phyloP scores from a whole-genome alignment of 2,797 vertebrate genomes.

The Halcyon chelicuti region DNA sequence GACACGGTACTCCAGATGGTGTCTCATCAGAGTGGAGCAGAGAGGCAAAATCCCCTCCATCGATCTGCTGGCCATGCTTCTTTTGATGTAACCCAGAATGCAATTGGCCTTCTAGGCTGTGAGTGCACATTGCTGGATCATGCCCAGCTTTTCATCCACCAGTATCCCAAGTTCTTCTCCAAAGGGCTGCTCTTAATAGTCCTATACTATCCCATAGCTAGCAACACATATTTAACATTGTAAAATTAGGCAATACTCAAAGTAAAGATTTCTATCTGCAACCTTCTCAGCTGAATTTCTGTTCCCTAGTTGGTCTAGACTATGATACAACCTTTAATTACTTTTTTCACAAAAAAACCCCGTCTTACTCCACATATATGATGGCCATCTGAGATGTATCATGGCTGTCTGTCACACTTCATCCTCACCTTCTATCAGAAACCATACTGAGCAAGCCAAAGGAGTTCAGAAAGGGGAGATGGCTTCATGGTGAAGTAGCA shows the following conservation, averaged over 20 bases:
- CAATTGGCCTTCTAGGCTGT: background rate
- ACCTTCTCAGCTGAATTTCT: background rate
- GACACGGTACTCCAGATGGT: too few relatives aligned
- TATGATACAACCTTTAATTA: background rate
- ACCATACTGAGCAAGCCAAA: background rate
- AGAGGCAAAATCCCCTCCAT: background rate
- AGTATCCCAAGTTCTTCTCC: background rate
- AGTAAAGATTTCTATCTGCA: background rate
- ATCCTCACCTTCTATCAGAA: background rate
- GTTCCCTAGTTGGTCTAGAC: background rate
- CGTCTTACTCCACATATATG: background rate
- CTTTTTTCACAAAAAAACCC: background rate
- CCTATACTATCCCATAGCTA: background rate
- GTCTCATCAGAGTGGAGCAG: background rate
- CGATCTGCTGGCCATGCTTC: background rate
- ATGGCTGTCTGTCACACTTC: background rate
- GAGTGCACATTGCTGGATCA: background rate
- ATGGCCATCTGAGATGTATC: background rate
- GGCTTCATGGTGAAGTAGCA: background rate
- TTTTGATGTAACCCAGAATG: background rate
- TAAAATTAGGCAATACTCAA: background rate
- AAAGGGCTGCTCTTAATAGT: background rate
- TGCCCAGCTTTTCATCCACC: background rate
- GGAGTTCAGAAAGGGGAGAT: background rate
- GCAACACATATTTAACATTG: background rate